Evolutionary conservation across 2,888 invertebrate species (phyloP).

Genomic region (Sphaeridia pumilis): DNA sequence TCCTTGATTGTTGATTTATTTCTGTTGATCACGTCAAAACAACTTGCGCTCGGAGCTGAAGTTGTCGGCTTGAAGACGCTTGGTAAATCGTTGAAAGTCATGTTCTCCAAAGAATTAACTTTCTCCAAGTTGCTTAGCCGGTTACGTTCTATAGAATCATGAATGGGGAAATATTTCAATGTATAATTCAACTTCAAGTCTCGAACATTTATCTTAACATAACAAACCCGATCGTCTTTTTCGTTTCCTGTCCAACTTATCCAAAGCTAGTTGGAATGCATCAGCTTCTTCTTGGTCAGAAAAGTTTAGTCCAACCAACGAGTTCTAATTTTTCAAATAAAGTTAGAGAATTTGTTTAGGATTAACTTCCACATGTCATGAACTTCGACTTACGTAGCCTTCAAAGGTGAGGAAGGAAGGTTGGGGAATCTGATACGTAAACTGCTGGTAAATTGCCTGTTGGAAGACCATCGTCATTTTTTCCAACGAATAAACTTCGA

Average conservation of each 20-base stretch:
- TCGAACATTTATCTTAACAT: no score
- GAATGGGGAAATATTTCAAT: no score
- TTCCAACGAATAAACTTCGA: conserved; percentile 73
- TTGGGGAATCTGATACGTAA: conserved; percentile 68
- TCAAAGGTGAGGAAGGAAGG: conserved; percentile 85
- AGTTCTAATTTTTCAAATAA: no score
- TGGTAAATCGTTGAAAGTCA: no score
- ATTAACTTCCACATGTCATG: no score
- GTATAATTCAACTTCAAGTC: no score
- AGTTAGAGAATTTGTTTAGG: no score
- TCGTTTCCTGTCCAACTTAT: conserved; percentile 61
- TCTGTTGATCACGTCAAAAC: not conserved
- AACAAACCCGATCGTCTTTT: conserved; percentile 47
- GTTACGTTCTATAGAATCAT: not conserved
- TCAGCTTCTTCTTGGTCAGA: conserved; percentile 80
- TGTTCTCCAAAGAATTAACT: not conserved
- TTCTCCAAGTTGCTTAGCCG: not conserved
- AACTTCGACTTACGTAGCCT: conserved; percentile 64
- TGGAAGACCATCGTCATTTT: conserved; percentile 74
- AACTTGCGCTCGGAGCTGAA: not conserved
- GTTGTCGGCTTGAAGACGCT: not conserved
- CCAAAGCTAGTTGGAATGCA: conserved; percentile 57
- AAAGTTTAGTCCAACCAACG: conserved; percentile 86
- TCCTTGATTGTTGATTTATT: not conserved
- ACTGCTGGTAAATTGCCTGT: conserved; percentile 84